These are phyloP conservation scores for Phalloptychus januarius DNA, from an alignment of 2,797 vertebrate genomes.

Conservation along the genomic window DNA sequence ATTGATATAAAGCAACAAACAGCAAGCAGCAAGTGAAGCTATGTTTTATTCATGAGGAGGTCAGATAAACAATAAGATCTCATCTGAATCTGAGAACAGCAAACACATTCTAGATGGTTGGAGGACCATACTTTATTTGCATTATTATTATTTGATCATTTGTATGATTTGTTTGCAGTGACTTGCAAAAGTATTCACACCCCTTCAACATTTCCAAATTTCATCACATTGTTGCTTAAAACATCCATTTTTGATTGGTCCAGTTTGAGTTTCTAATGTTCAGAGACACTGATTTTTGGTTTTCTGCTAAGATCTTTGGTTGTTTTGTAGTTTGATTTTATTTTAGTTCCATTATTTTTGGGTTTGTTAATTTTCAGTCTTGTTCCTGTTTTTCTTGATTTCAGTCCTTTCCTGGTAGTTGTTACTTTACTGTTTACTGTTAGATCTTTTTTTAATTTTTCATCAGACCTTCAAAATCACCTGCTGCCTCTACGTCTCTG, in stretches of 20 bases:
- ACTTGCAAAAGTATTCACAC: neutral
- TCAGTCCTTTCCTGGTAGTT: too few species aligned
- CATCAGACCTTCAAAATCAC: too few species aligned
- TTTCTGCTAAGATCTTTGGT: too few species aligned
- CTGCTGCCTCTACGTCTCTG: too few species aligned
- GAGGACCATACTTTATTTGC: conserved; percentile 48
- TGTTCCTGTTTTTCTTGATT: too few species aligned
- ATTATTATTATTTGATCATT: conserved; percentile 28
- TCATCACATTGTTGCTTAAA: neutral
- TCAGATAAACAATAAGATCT: conserved; percentile 70
- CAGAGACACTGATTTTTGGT: neutral
- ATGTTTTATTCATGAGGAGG: conserved; percentile 76
- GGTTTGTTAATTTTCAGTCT: too few species aligned
- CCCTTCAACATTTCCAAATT: neutral
- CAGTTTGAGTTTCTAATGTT: neutral
- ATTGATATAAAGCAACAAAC: conserved; percentile 69
- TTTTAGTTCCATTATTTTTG: too few species aligned
- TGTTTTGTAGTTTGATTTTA: too few species aligned
- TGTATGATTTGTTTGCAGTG: neutral
- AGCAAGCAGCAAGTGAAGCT: conserved; percentile 48
- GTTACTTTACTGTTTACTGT: too few species aligned
- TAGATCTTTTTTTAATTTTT: too few species aligned
- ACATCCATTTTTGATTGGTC: neutral
- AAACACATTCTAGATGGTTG: conserved; percentile 48
- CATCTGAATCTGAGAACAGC: conserved; percentile 37